Percentiles rank a stretch among this genome's conserved stretches.
Conservation (phyloP, 92 coral and sea anemone species). For the Porites cylindrica region DNA sequence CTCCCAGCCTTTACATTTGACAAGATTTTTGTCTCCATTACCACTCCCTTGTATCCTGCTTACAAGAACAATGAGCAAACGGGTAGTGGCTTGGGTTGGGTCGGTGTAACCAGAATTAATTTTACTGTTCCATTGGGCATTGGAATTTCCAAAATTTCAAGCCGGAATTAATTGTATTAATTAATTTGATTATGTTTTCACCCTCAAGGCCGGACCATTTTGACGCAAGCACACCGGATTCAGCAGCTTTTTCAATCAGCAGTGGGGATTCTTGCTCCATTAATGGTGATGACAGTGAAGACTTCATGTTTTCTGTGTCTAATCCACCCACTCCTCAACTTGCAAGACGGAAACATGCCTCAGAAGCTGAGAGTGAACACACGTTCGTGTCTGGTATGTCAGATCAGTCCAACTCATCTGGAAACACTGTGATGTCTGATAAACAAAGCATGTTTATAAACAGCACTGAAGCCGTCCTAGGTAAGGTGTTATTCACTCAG, state of each 20-base stretch:
- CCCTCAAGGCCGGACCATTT: slow-evolving; percentile 10
- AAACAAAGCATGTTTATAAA: slow-evolving; percentile 38
- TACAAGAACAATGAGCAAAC: no score
- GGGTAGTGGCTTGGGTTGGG: no score
- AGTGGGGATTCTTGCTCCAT: slow-evolving; percentile 87
- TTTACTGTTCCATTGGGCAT: not conserved
- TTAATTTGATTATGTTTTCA: not conserved
- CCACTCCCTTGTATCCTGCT: no score
- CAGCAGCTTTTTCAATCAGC: slow-evolving; percentile 76
- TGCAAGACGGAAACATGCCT: slow-evolving; percentile 56
- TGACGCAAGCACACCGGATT: slow-evolving; percentile 54
- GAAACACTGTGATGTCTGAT: slow-evolving; percentile 24
- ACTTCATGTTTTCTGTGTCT: slow-evolving; percentile 85
- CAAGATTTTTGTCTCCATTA: no score
- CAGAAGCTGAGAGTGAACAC: slow-evolving; percentile 82
- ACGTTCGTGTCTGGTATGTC: slow-evolving; percentile 66
- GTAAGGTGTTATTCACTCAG: slow-evolving; percentile 14
- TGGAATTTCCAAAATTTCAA: not conserved
- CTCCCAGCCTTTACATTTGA: no score
- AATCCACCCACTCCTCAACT: slow-evolving; percentile 92
- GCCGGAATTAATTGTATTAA: not conserved
- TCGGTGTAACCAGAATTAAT: no score
- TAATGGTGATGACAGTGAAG: slow-evolving; percentile 83
- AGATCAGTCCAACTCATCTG: slow-evolving; percentile 30
- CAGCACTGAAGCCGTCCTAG: slow-evolving; percentile 66